Base-by-base conservation (phyloP, 2,888 invertebrate genomes). In the Brachynemurus nebulosus region DNA sequence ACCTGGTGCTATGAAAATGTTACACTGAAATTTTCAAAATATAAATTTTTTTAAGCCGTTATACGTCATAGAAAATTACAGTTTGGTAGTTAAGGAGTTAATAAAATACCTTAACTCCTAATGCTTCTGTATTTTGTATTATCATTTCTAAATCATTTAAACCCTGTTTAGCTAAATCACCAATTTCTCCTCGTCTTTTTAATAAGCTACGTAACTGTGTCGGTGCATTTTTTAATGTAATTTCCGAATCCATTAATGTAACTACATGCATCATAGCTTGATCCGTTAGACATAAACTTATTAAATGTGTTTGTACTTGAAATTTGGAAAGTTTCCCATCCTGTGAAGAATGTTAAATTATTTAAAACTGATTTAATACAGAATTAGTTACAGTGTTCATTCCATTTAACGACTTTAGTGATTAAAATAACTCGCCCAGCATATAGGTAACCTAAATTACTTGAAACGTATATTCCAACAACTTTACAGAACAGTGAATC, bases 31-130 rank as follows among this genome's bases (percentile, higher is more conserved):
- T n/a, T n/a, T n/a, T n/a, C n/a, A n/a, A n/a, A n/a, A n/a, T n/a
- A n/a, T n/a, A n/a, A n/a, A n/a, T n/a, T n/a, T n/a, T n/a, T n/a
- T n/a, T n/a, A n/a, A n/a, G n/a, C n/a, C n/a, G n/a, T n/a, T n/a
- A n/a, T n/a, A n/a, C n/a, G n/a, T n/a, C 8, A 7, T 9, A 25
- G 7, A 9, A 25, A 25, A 25, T 25, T 25, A 25, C 27, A 25
- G n/a, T 25, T 25, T 25, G 27, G 8, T 25, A 34, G 11, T 34
- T 25, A 17, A 30, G 18, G 8, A 40, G 30, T 20, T 17, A 21
- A n/a, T n/a, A n/a, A n/a, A n/a, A n/a, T n/a, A n/a, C 85, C 59
- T 78, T 78, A 6, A 86, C 78, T 0, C 88, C 90, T 40, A 91
- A 67, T 23, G 75, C 71, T 54, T 78, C 75, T 1, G 85, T 78